Evolutionary conservation across 2,888 invertebrate species (phyloP).

Genomic region (Eustalomyia histrio): DNA sequence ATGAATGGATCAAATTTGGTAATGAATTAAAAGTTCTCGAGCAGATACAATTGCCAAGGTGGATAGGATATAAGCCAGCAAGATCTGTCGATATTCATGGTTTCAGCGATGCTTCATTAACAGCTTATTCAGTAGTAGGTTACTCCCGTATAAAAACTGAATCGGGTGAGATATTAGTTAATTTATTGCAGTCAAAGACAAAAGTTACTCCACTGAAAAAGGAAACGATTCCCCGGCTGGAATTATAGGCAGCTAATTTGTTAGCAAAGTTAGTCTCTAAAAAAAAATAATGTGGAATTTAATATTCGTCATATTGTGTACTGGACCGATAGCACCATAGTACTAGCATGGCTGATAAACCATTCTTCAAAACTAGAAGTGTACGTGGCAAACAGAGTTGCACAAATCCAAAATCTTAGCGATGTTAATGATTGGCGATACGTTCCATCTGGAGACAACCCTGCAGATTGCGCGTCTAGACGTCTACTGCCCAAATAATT

Average conservation of each 20-base stretch:
- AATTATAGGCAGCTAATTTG: constrained; percentile 27
- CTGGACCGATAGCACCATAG: constrained; percentile 44
- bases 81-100: constrained; percentile 48
- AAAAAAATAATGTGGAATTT: constrained; percentile 22
- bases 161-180: constrained; percentile 13
- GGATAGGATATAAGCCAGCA: background rate
- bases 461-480: constrained; percentile 14
- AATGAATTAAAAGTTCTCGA: constrained; percentile 32
- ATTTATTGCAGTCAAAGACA: constrained; percentile 29
- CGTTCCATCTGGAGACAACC: constrained; percentile 26
- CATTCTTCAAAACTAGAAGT: constrained; percentile 16
- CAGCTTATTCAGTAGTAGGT: constrained; percentile 53
- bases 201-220: constrained; percentile 35
- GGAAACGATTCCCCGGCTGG: constrained; percentile 12
- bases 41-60: constrained; percentile 41
- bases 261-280: constrained; percentile 22
- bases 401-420: constrained; percentile 10
- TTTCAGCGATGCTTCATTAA: constrained; percentile 57
- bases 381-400: constrained; percentile 26
- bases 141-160: constrained; percentile 42
- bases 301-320: constrained; percentile 12
- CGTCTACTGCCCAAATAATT: background rate
- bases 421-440: constrained; percentile 10
- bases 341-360: constrained; percentile 30
- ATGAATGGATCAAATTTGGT: constrained; percentile 40